Percentiles rank a stretch among this genome's conserved stretches.
Evolutionary conservation across 2,113 vertebrate species (phyloP).

Genomic region (Glaucidium brasilianum): DNA sequence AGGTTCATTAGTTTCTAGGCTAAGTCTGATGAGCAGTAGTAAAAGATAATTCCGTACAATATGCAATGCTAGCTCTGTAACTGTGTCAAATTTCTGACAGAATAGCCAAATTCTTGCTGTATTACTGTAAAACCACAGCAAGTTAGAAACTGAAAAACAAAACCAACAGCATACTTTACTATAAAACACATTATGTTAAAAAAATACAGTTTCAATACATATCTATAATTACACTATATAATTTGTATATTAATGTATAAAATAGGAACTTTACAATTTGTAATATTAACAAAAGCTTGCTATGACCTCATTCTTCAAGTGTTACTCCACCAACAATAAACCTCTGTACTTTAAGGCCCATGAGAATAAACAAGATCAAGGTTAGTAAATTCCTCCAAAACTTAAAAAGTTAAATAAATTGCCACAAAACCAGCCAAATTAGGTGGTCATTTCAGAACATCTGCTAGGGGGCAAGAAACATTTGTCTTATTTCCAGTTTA

Average conservation of each 20-base stretch:
- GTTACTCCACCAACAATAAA: neutral
- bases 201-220: neutral
- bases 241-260: neutral
- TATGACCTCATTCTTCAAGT: neutral
- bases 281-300: neutral
- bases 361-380: neutral
- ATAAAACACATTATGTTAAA: neutral
- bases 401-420: neutral
- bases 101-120: neutral
- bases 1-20: neutral
- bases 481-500: neutral
- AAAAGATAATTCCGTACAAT: neutral
- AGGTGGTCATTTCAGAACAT: neutral
- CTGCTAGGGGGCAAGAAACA: neutral
- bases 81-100: neutral
- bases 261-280: neutral
- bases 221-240: too few relatives aligned
- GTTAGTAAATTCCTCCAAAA: neutral
- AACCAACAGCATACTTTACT: neutral
- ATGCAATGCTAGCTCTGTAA: neutral
- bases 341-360: neutral
- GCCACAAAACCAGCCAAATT: neutral
- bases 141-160: neutral
- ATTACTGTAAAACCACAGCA: neutral
- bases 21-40: neutral